These are phyloP conservation scores for Cryptocephalus moraei DNA, from an alignment of 2,888 invertebrate species.

Conservation along the genomic window DNA sequence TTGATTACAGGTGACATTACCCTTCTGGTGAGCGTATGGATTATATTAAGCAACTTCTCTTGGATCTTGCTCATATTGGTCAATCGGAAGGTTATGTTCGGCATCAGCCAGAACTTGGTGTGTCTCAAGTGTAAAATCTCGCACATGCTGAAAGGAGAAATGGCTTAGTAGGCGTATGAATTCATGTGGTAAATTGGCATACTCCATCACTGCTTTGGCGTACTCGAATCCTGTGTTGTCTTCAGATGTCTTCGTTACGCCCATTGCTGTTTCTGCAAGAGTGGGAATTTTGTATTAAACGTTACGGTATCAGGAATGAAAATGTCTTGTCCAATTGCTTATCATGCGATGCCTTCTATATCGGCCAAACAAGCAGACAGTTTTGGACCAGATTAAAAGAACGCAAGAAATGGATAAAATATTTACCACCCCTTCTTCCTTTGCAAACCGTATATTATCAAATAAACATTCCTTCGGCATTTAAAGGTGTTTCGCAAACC, in stretches of 20 bases:
- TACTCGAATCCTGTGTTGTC: constrained; percentile 43
- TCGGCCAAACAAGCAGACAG: no score
- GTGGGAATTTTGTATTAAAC: no score
- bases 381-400: no score
- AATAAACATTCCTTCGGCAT: no score
- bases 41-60: constrained; percentile 35
- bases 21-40: constrained; percentile 41
- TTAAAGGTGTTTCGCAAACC: no score
- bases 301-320: no score
- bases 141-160: constrained; percentile 39
- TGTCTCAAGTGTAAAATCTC: constrained; percentile 44
- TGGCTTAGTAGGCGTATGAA: neutral
- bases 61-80: constrained; percentile 39
- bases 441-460: no score
- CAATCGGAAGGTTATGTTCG: constrained; percentile 39
- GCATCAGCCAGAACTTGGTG: constrained; percentile 39
- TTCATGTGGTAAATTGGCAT: constrained; percentile 16
- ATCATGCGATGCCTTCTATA: no score
- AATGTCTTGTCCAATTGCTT: no score
- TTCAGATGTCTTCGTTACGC: constrained; percentile 38
- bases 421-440: no score
- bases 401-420: no score
- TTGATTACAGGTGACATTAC: constrained; percentile 20
- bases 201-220: constrained; percentile 49
- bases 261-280: constrained; percentile 45